These are phyloP conservation scores for Borostomias antarcticus DNA, from an alignment of 2,797 vertebrate species.

Conservation along the genomic window DNA sequence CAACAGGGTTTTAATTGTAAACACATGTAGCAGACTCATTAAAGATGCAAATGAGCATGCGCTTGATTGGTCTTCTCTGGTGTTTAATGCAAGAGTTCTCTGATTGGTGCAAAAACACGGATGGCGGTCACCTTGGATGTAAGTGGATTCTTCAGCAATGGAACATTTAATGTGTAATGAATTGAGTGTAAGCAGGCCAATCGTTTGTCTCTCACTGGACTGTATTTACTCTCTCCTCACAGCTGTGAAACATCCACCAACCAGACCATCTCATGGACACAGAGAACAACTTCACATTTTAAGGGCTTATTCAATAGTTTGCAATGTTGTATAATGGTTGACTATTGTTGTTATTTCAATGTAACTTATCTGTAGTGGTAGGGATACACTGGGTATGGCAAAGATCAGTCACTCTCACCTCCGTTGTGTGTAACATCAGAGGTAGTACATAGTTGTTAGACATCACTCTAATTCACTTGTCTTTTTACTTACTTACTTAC, in stretches of 20 bases:
- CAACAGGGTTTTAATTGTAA: background rate
- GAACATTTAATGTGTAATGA: background rate
- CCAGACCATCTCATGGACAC: constrained; percentile 37
- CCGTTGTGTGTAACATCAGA: background rate
- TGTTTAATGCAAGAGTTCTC: constrained; percentile 46
- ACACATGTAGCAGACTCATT: constrained; percentile 10
- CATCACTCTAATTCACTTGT: background rate
- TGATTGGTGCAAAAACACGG: constrained; percentile 15
- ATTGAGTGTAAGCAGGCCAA: background rate
- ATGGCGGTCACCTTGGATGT: constrained; percentile 27
- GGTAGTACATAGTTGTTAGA: background rate
- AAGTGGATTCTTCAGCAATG: constrained; percentile 12
- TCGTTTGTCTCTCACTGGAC: background rate
- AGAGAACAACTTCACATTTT: constrained; percentile 22
- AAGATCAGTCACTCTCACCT: constrained; percentile 25
- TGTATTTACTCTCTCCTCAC: constrained; percentile 9
- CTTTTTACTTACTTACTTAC: constrained; percentile 44
- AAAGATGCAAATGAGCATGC: constrained; percentile 22
- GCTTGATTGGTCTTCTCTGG: constrained; percentile 47
- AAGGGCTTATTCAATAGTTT: constrained; percentile 26
- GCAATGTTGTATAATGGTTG: background rate
- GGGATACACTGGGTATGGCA: constrained; percentile 17
- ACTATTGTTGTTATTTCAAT: constrained; percentile 2
- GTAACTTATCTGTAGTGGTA: constrained; percentile 25
- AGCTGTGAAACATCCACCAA: constrained; percentile 49